Base-by-base conservation (phyloP, 2,113 vertebrate genomes). In the Lasiurus cinereus region DNA sequence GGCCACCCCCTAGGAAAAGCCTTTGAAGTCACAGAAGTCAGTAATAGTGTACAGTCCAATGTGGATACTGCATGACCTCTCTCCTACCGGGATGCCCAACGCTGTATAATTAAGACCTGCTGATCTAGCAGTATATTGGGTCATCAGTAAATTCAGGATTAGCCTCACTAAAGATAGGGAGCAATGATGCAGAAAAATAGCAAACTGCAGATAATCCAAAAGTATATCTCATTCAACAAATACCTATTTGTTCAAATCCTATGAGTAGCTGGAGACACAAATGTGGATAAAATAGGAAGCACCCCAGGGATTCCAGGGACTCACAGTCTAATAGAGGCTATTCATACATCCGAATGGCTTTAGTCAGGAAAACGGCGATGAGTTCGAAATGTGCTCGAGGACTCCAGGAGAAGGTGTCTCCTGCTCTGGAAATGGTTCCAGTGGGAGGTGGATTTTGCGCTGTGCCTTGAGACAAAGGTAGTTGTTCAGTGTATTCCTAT, bases 171-270 rank as follows among this genome's bases (percentile, higher is more conserved):
- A 52, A 11, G 22, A 90, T 29, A 73, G 84, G 72, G 46, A 72
- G 54, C 59, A 85, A 84, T 33, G 43, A 69, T 31, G 67, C 78
- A 70, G 72, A 93, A 94, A 94, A 96, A 96, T 36, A 27, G 31
- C 72, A 54, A 62, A 73, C 15, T 7, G n/a, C 78, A 64, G 31
- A 69, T 93, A 87, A 96, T 72, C 59, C 72, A 93, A 93, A 96
- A 90, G 83, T 72, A 80, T 84, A 76, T 39, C 50, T 46, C 31
- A 69, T 46, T 95, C n/a, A 78, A 88, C 48, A 90, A 83, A 72
- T 74, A 79, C 14, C 36, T 77, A 18, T 74, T 90, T 94, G 69
- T 90, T 95, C 82, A 76, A 92, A 43, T 82, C 36, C 46, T 90
- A 5, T 27, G 64, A 94, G 56, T 21, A 64, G 10, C 36, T 31